Conservation (phyloP, 2,797 vertebrate species). For the Myotis findleyi region DNA sequence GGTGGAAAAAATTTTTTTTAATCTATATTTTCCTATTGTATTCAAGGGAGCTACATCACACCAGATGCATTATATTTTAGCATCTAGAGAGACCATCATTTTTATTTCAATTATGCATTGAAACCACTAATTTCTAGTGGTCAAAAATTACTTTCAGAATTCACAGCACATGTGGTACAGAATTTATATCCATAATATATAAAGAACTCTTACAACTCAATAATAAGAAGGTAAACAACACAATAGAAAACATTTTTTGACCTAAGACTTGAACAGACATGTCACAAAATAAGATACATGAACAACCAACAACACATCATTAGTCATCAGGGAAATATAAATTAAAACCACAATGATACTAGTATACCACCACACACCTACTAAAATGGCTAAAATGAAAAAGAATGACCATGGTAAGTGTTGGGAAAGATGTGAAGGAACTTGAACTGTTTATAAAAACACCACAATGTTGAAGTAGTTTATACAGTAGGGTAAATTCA, state of each 20-base stretch:
- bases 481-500: not conserved
- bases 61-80: conserved; percentile 13
- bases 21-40: conserved; percentile 16
- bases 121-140: not conserved
- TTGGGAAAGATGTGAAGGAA: not conserved
- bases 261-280: not conserved
- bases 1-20: conserved; percentile 52
- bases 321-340: not conserved
- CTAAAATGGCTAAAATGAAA: not conserved
- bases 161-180: not conserved
- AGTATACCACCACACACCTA: not conserved
- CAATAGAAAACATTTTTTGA: not conserved
- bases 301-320: not conserved
- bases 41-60: not conserved
- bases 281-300: not conserved
- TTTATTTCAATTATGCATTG: not conserved
- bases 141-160: conserved; percentile 36
- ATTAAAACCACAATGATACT: conserved; percentile 3
- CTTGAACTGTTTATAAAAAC: not conserved
- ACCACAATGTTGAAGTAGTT: not conserved
- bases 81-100: not conserved
- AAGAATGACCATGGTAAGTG: not conserved
- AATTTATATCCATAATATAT: conserved; percentile 10
- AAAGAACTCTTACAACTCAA: conserved; percentile 7
- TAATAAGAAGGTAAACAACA: not conserved